A percentile compares a stretch with the other conserved stretches of the same genome.
phyloP scores from a whole-genome alignment of 2,113 vertebrate genomes.

The Chloroceryle aenea region DNA sequence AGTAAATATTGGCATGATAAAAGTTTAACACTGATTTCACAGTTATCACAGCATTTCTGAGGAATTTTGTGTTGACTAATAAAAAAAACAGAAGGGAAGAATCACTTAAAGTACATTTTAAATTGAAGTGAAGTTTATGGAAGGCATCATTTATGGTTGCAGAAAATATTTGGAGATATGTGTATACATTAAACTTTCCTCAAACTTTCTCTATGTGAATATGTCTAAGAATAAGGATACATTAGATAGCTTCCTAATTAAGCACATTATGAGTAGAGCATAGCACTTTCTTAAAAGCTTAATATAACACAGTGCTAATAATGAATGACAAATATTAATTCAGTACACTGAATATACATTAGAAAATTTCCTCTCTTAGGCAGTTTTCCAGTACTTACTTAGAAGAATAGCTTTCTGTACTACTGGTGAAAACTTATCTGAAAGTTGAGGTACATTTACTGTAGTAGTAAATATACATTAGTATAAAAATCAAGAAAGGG shows the following conservation, averaged over 20 bases:
- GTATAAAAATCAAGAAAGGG: background rate
- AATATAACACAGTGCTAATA: background rate
- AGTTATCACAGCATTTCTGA: background rate
- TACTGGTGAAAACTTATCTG: background rate
- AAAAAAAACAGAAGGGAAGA: background rate
- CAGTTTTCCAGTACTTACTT: background rate
- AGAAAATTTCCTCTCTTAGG: background rate
- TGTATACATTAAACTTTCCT: background rate
- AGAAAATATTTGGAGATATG: background rate
- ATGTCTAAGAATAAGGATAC: background rate
- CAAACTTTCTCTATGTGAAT: background rate
- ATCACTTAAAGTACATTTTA: background rate
- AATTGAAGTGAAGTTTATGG: background rate
- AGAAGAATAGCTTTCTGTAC: background rate
- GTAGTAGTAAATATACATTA: background rate
- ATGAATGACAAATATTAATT: background rate
- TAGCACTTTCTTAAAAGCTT: background rate
- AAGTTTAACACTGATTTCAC: conserved; percentile 16
- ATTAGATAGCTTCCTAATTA: background rate
- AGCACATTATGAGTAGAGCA: background rate
- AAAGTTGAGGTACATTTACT: background rate
- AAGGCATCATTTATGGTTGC: background rate
- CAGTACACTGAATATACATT: background rate
- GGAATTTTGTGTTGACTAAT: background rate
- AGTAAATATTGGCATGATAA: conserved; percentile 14